These are phyloP conservation scores for Ophion slaviceki DNA, from an alignment of 2,888 invertebrate genomes.

Conservation along the genomic window DNA sequence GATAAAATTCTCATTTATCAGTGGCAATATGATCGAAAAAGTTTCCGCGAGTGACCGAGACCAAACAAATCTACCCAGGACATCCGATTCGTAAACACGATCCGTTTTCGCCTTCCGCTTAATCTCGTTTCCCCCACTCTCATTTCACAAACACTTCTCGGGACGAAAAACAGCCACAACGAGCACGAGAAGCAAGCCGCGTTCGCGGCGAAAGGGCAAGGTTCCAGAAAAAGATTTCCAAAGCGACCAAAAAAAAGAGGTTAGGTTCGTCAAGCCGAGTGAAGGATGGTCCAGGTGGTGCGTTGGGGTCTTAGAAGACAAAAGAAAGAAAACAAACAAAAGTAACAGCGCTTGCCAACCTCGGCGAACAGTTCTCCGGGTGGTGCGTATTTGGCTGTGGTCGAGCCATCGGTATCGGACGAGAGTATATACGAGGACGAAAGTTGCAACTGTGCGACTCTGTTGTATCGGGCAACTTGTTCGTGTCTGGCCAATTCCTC, in stretches of 20 bases:
- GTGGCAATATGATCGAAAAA: not conserved
- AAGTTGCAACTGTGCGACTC: constrained; percentile 87
- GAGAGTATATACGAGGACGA: constrained; percentile 89
- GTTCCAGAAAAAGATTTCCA: not conserved
- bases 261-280: not conserved
- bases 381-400: constrained; percentile 90
- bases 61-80: not conserved
- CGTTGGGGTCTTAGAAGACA: not conserved
- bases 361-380: constrained; percentile 91
- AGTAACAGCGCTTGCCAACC: constrained; percentile 68
- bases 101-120: not conserved
- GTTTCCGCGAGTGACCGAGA: not conserved
- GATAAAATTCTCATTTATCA: not conserved
- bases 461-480: constrained; percentile 89
- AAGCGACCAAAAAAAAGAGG: not conserved
- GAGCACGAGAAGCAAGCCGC: not conserved
- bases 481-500: constrained; percentile 92
- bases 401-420: constrained; percentile 88
- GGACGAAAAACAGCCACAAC: not conserved
- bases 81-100: not conserved
- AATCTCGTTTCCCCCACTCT: not conserved
- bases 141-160: not conserved
- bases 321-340: constrained; percentile 31
- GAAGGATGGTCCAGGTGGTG: not conserved
- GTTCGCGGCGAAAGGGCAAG: not conserved